Conservation (phyloP, 2,888 invertebrate genomes). For the Trachelus iudaicus region DNA sequence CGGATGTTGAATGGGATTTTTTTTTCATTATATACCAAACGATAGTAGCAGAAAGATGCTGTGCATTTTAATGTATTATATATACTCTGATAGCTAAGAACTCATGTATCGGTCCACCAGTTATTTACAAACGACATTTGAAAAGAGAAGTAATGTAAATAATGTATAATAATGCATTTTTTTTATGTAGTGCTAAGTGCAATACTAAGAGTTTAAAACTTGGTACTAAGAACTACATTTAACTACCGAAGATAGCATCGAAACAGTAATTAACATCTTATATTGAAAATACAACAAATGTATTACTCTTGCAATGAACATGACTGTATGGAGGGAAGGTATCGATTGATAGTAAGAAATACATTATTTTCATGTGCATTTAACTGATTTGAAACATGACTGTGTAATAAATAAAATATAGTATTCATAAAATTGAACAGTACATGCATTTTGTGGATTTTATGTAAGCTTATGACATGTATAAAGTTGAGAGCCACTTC, state of each 20-base stretch:
- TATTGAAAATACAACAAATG: not conserved
- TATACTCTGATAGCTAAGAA: too few species aligned
- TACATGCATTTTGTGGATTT: not conserved
- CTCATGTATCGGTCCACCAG: too few species aligned
- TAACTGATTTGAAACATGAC: not conserved
- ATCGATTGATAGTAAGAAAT: not conserved
- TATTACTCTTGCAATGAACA: not conserved
- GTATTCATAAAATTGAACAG: not conserved
- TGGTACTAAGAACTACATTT: not conserved
- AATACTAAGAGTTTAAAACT: not conserved
- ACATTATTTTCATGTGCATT: not conserved
- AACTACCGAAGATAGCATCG: too few species aligned
- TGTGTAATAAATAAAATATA: not conserved
- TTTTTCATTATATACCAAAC: not conserved
- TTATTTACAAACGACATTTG: too few species aligned
- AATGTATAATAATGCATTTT: not conserved
- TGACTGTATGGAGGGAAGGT: too few species aligned
- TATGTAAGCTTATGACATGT: too few species aligned
- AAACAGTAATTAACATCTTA: not conserved
- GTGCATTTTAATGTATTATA: not conserved
- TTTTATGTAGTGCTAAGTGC: not conserved
- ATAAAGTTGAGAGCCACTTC: too few species aligned
- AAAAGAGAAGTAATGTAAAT: not conserved
- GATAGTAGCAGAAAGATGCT: not conserved
- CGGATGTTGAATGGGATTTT: too few species aligned